phyloP scores from a whole-genome alignment of 1,140 invertebrate genomes.

The Lordiphosa clarofinis region DNA sequence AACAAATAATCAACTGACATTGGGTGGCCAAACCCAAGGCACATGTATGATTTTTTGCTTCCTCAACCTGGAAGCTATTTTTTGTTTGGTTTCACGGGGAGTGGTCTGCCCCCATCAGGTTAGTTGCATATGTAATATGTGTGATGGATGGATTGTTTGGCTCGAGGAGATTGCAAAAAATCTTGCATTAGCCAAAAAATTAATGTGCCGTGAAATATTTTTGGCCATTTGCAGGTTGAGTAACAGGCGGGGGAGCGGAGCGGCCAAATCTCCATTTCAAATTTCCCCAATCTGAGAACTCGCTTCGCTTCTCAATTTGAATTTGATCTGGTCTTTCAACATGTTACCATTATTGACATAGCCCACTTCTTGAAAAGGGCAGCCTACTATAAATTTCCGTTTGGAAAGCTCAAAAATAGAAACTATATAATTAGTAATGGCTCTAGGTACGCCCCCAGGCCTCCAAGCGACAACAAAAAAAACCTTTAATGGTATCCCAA shows the following conservation, averaged over 20 bases:
- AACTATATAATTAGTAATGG: constrained; percentile 62
- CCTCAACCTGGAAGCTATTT: not conserved
- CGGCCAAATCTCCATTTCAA: not conserved
- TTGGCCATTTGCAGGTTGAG: not conserved
- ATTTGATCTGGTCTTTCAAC: constrained; percentile 23
- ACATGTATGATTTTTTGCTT: constrained; percentile 2
- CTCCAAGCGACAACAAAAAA: constrained; percentile 14
- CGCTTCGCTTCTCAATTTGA: constrained; percentile 29
- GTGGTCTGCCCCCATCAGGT: constrained; percentile 3
- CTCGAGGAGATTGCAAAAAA: constrained; percentile 8
- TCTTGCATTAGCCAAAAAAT: constrained; percentile 4
- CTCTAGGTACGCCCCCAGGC: constrained; percentile 50
- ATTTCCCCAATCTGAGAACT: not conserved
- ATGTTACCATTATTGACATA: constrained; percentile 37
- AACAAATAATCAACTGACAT: constrained; percentile 7
- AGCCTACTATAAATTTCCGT: constrained; percentile 33
- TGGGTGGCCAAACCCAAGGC: not conserved
- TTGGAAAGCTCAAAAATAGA: constrained; percentile 47
- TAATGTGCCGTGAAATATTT: constrained; percentile 11
- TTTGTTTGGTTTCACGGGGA: not conserved
- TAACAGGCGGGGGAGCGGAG: constrained; percentile 8
- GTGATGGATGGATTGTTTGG: constrained; percentile 10
- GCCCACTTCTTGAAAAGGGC: constrained; percentile 33
- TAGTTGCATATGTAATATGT: constrained; percentile 12
- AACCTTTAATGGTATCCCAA: constrained; percentile 20